Conservation (phyloP, 2,888 invertebrate species). For the Pollenia angustigena region DNA sequence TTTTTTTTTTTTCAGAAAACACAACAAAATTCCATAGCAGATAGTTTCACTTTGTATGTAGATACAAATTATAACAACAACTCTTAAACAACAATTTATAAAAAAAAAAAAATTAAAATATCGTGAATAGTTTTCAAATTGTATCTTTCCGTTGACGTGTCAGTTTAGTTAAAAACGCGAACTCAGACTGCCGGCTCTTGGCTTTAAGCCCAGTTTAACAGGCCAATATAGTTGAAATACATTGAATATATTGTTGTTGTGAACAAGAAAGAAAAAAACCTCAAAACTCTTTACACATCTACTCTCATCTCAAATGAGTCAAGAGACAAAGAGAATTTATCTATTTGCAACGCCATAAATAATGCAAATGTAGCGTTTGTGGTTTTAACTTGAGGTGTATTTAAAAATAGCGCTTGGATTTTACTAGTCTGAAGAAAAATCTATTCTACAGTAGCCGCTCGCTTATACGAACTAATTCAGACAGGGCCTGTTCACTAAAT, state of each 20-base stretch:
- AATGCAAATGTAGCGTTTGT: conserved; percentile 19
- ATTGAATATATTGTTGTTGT: conserved; percentile 1
- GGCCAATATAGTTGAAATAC: conserved; percentile 46
- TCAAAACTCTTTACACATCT: background rate
- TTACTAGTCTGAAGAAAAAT: too few species aligned
- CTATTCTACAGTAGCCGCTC: too few species aligned
- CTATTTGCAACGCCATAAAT: background rate
- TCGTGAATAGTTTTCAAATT: conserved; percentile 50
- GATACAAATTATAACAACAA: conserved; percentile 23
- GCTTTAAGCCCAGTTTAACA: conserved; percentile 73
- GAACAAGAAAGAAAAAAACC: conserved; percentile 1
- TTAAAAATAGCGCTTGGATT: background rate
- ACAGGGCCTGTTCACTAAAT: too few species aligned
- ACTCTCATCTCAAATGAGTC: background rate
- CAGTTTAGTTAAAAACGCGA: conserved; percentile 81
- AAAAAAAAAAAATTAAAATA: conserved; percentile 3
- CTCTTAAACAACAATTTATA: conserved; percentile 18
- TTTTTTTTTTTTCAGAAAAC: conserved; percentile 2
- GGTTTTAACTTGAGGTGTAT: background rate
- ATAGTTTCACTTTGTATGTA: conserved; percentile 59
- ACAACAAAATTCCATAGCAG: background rate
- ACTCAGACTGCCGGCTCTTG: conserved; percentile 79
- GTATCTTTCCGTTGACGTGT: conserved; percentile 81
- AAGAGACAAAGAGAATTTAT: background rate
- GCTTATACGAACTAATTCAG: too few species aligned